These are phyloP conservation scores for Tupaia tana DNA, from an alignment of 2,113 vertebrate genomes.

Conservation along the genomic window DNA sequence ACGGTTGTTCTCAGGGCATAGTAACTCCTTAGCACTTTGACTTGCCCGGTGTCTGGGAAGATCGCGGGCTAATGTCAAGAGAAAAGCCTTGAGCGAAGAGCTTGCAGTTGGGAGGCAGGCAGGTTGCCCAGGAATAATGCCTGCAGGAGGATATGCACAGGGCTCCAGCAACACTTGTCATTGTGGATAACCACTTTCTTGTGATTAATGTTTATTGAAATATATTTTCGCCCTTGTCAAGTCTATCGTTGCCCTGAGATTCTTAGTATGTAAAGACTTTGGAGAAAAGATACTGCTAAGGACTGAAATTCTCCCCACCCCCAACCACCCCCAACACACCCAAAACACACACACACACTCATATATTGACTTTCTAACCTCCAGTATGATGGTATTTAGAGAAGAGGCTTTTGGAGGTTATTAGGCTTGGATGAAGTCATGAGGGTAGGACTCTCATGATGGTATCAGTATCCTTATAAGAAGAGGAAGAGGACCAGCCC, in stretches of 20 bases:
- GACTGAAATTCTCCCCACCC: neutral
- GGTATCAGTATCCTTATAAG: neutral
- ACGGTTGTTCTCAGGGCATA: neutral
- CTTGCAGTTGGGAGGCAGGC: neutral
- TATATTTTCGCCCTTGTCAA: neutral
- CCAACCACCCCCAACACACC: too few relatives aligned
- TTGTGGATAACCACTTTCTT: neutral
- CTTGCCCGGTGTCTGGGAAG: neutral
- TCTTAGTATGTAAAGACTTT: neutral
- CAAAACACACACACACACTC: too few relatives aligned
- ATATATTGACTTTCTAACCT: neutral
- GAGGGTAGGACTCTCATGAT: neutral
- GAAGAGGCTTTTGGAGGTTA: neutral
- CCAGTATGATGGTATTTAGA: too few relatives aligned
- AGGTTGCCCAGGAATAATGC: neutral
- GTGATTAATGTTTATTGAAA: neutral
- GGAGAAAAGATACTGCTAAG: neutral
- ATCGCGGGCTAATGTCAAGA: neutral
- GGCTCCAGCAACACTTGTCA: neutral
- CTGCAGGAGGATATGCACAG: neutral
- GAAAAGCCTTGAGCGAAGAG: neutral
- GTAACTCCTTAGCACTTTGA: neutral
- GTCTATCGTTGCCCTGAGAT: neutral
- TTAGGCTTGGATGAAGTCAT: neutral
- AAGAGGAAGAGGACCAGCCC: neutral